Evolutionary conservation across 2,888 invertebrate genomes (phyloP), one percentile per base, ranked within the genome.

Genomic region (Brenthis ino): DNA sequence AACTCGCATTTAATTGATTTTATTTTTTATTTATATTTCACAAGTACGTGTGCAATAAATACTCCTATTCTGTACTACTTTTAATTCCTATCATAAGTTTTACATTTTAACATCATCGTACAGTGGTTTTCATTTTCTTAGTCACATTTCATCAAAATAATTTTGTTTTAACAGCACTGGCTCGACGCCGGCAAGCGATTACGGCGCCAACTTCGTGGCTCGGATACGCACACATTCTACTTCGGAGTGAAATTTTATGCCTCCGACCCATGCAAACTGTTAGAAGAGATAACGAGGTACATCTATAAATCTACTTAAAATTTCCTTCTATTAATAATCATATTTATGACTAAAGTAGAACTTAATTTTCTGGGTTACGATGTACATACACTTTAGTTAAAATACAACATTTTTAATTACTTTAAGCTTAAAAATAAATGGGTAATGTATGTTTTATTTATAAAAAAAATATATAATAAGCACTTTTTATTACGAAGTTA

Each of bases 201-300:
- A 72, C 95, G 96, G 78, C 96, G 97, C 74, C 99, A 99, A 88
- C 94, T 99, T 72, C 97, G 97, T 88, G 95, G 95, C 33, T 93
- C 94, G 61, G 94, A 94, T 80, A 95, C 96, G 48, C 96, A 97
- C 88, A 98, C 97, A 69, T 95, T 99, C 79, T 99, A 99, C 91
- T 98, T 99, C 85, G 98, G 98, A 69, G 98, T 99, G 74, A 99
- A 99, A 91, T 99, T 98, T 90, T 99, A 99, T 90, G 98, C 98
- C 3, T 98, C 98, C 0, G 99, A 99, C 93, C 99, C 99, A 1
- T 98, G 98, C 93, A 98, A 98, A 87, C 94, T 99, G 71, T 94
- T 97, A 71, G 99, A 99, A 92, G 99, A 99, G 94, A 98, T 98
- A 80, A 99, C 99, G 70, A 95, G 98, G 98, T 98, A 93, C 77